phyloP scores from a whole-genome alignment of 1,140 invertebrate genomes.

The Panonychus citri region DNA sequence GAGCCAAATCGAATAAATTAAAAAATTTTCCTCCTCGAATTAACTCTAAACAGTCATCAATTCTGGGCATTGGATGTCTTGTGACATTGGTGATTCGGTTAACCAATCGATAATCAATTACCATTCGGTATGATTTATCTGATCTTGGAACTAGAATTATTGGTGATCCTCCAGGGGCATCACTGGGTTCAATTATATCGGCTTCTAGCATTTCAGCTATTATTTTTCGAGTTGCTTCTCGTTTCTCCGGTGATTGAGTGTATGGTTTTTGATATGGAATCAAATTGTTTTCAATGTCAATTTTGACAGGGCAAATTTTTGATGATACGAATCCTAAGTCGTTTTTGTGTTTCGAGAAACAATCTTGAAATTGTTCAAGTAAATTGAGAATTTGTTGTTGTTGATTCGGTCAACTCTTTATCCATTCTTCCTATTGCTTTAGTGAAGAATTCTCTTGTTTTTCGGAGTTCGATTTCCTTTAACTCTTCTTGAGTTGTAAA shows the following conservation, averaged over 20 bases:
- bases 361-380: no score
- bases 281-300: no score
- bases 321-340: no score
- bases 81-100: neutral
- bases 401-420: no score
- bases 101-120: neutral
- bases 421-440: no score
- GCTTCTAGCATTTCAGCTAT: neutral
- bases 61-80: neutral
- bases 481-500: no score
- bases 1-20: neutral
- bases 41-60: neutral
- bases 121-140: neutral
- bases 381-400: no score
- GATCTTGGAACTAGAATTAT: neutral
- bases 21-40: neutral
- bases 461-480: no score
- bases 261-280: neutral
- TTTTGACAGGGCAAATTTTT: no score
- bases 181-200: slow-evolving; percentile 14
- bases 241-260: neutral
- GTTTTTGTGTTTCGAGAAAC: no score
- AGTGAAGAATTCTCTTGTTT: no score
- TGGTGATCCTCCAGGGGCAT: slow-evolving; percentile 21
- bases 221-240: neutral